Evolutionary conservation across 2,113 vertebrate species (phyloP).

Genomic region (Misgurnus mizolepis): DNA sequence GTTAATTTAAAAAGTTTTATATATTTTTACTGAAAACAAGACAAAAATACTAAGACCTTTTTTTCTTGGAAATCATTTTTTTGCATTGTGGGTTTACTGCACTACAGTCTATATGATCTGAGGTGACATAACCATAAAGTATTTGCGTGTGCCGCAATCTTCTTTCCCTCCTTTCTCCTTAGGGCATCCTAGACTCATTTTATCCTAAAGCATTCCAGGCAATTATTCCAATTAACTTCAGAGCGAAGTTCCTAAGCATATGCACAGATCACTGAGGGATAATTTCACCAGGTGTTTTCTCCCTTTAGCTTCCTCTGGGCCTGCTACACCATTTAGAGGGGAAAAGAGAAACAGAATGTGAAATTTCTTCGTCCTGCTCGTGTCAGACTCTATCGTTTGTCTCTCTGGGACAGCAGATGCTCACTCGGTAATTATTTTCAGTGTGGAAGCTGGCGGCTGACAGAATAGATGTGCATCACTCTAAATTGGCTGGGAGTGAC

Average conservation of each 20-base stretch:
- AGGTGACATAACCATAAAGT: conserved; percentile 43
- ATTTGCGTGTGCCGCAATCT: conserved; percentile 29
- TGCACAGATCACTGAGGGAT: conserved; percentile 59
- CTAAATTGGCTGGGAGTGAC: conserved; percentile 61
- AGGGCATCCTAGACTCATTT: conserved; percentile 42
- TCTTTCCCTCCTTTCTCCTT: conserved; percentile 47
- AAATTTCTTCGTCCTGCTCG: conserved; percentile 54
- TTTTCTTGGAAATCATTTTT: too few relatives aligned
- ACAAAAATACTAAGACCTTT: too few relatives aligned
- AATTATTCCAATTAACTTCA: conserved; percentile 60
- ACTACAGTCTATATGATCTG: neutral
- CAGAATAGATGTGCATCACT: conserved; percentile 61
- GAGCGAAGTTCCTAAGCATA: conserved; percentile 58
- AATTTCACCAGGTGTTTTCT: conserved; percentile 62
- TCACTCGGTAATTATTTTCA: conserved; percentile 63
- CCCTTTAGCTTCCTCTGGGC: conserved; percentile 38
- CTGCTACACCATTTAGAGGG: conserved; percentile 38
- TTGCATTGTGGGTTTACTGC: too few relatives aligned
- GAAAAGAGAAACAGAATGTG: conserved; percentile 50
- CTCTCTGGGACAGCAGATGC: conserved; percentile 62
- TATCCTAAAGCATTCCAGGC: conserved; percentile 49
- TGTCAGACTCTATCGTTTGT: conserved; percentile 55
- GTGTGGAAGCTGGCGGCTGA: conserved; percentile 58
- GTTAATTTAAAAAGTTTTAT: too few relatives aligned
- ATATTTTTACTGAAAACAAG: too few relatives aligned